Base-by-base conservation (phyloP, 2,113 vertebrate genomes). In the Melanerpes aurifrons region DNA sequence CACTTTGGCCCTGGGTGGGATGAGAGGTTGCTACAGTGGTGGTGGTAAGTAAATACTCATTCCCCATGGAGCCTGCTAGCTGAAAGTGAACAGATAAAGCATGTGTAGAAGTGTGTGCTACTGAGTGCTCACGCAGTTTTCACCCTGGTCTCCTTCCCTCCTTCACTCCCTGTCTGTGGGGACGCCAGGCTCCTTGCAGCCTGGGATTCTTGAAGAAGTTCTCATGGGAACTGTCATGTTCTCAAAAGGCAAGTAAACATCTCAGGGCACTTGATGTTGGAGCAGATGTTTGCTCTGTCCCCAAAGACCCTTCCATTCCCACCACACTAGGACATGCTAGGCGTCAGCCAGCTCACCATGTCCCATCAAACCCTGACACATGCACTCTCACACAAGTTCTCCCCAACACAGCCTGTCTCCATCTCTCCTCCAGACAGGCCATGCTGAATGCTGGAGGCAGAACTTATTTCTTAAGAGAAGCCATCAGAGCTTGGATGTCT, bases 171-270 rank as follows among this genome's bases (percentile, higher is more conserved):
- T 5, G 5, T 84, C 66, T 12, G 10, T 47, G n/a, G 63, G n/a
- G 84, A 73, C 87, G 56, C 8, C 47, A 35, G 15, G 13, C 28
- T 85, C 79, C 67, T 64, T 47, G 7, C 8, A 80, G 94, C 79
- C 90, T 92, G 90, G 68, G 87, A 82, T 82, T 67, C 64, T 90
- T 16, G 1, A 62, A 40, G 68, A 76, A 82, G 94, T 93, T 95
- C 96, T 96, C 95, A 93, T 76, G 95, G 92, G 94, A 94, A 90
- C 53, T 16, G 1, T 31, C 35, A 47, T 1, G 0, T 56, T 84
- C 87, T 87, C 81, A 85, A 28, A 82, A 32, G 68, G 14, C 63
- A 56, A 89, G 47, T 96, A 94, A 96, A 93, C 94, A 95, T 92
- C 89, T 56, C 64, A 92, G 31, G 35, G 37, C 32, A 53, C 86